Conservation (phyloP, 2,888 invertebrate species). For the Mesorhabditis spiculigera region DNA sequence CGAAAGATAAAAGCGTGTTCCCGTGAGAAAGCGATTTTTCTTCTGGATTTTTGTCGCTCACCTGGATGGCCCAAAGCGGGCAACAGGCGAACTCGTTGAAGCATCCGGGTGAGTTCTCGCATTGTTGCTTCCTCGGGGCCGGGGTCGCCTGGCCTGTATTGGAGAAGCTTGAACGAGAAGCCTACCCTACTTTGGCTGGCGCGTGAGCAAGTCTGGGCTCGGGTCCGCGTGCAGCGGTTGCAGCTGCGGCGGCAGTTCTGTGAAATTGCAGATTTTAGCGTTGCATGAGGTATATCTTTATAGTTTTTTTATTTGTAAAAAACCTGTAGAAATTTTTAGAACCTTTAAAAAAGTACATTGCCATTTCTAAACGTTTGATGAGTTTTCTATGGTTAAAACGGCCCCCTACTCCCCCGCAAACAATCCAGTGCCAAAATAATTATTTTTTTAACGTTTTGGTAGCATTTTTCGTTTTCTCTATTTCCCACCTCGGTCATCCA, state of each 20-base stretch:
- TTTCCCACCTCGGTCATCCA: conserved; percentile 49
- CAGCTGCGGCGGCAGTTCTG: conserved; percentile 49
- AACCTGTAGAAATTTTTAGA: too few species aligned
- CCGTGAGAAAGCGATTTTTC: neutral
- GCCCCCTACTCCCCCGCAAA: too few species aligned
- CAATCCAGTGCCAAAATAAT: too few species aligned
- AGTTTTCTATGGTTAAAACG: too few species aligned
- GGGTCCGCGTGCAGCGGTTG: conserved; percentile 32
- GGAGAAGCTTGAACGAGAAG: neutral
- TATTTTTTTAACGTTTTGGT: too few species aligned
- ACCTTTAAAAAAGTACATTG: too few species aligned
- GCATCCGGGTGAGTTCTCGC: conserved; percentile 46
- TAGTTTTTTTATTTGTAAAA: too few species aligned
- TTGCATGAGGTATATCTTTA: too few species aligned
- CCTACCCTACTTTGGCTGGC: conserved; percentile 6
- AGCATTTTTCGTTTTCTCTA: too few species aligned
- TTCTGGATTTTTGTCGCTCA: neutral
- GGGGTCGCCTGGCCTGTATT: conserved; percentile 17
- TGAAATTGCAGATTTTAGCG: neutral
- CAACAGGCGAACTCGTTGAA: conserved; percentile 55
- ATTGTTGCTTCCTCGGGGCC: conserved; percentile 17
- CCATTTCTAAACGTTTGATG: too few species aligned
- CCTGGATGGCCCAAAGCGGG: conserved; percentile 31
- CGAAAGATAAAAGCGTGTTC: too few species aligned
- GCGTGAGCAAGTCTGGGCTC: conserved; percentile 40